Evolutionary conservation across 2,113 vertebrate species (phyloP).

Genomic region (Melanocharis versteri): DNA sequence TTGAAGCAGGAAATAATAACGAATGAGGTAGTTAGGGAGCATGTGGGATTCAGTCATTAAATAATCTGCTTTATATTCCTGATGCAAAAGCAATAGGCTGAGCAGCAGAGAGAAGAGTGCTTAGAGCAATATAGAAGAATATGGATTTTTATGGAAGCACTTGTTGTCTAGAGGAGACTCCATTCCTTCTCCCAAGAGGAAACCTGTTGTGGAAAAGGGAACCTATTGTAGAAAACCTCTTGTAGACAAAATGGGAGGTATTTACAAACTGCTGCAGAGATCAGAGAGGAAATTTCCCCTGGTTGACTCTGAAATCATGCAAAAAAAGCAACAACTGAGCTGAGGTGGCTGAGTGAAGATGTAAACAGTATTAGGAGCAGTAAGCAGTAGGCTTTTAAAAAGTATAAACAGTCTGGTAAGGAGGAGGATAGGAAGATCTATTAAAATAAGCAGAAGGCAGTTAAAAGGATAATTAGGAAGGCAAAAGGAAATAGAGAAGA

Average conservation of each 20-base stretch:
- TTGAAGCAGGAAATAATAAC: conserved; percentile 36
- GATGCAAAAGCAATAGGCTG: background rate
- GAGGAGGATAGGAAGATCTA: conserved; percentile 55
- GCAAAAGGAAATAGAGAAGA: conserved; percentile 49
- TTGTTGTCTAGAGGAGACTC: background rate
- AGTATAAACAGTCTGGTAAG: conserved; percentile 64
- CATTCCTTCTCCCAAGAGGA: background rate
- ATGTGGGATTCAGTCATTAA: background rate
- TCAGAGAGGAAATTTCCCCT: conserved; percentile 35
- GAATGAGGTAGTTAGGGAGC: conserved; percentile 32
- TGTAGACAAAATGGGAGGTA: background rate
- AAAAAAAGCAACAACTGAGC: conserved; percentile 1
- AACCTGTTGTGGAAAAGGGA: background rate
- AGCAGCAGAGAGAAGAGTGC: background rate
- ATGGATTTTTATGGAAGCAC: background rate
- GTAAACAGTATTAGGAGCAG: conserved; percentile 57
- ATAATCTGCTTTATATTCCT: conserved; percentile 41
- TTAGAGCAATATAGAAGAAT: background rate
- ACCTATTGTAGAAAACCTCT: background rate
- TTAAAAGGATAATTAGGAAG: conserved; percentile 67
- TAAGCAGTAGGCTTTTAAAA: conserved; percentile 57
- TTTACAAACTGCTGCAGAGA: conserved; percentile 30
- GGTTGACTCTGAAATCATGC: conserved; percentile 6
- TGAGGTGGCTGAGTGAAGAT: conserved; percentile 47
- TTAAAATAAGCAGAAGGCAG: conserved; percentile 69